Base-by-base conservation (phyloP, 2,888 invertebrate species). In the Tetheella fluctuosa region DNA sequence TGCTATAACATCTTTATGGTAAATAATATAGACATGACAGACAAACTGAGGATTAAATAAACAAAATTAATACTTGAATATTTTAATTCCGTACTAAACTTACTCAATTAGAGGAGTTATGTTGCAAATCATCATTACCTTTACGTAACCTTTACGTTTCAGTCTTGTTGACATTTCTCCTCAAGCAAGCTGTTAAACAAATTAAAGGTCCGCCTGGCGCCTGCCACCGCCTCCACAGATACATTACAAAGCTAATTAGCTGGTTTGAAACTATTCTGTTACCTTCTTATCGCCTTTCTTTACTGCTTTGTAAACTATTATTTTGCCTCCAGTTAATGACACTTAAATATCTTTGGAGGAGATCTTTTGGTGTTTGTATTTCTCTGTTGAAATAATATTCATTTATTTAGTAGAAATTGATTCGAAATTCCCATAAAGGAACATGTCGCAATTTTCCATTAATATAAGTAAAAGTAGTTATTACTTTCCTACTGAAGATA, bases 271-370 rank as follows among this genome's bases (percentile, higher is more conserved):
- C 52, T 53, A 61, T 59, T 61, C 39, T 59, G 61, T 61, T 56
- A 59, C 37, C 55, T 20, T 48, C 48, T 59, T 59, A 59, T 59
- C 59, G 17, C 23, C 23, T 56, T 59, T 59, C 59, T 59, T 52
- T 59, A 59, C 34, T 52, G 56, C 52, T 37, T 52, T 54, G 30
- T 55, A 59, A 55, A 59, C 59, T 56, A 59, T 56, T 59, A 56
- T 59, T 55, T 56, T 52, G 59, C 37, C 37, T 52, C 52, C 56
- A 52, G 37, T 59, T 55, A 55, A 34, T 23, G 34, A 23, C 48
- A 20, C 48, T 48, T 48, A 20, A 48, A 34, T 55, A 55, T 55
- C 55, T 37, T 55, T 55, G 13, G 10, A 15, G 13, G 55, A 55
- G 34, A 55, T 55, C 55, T 55, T 20, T 13, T 37, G 20, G 34